Evolutionary conservation across 2,888 invertebrate species (phyloP), one percentile per base, ranked within the genome.

Genomic region (Kryphioiulus occultus): DNA sequence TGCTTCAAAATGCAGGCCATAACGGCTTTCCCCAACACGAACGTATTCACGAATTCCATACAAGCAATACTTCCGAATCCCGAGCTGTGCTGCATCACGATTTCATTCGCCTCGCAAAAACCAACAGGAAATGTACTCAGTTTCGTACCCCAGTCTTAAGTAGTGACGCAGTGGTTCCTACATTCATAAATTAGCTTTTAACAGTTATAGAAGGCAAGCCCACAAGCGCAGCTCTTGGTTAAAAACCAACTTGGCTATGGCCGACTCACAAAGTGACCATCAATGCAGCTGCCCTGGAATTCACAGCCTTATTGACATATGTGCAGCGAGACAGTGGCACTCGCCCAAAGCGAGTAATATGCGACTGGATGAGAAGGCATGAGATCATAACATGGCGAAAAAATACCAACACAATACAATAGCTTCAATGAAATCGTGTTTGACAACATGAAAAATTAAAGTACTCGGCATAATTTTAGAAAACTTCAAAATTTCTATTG

Each of bases 311-410:
- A 85, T 22, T 3, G 30, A 78, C 19, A 85, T 12, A 15, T 42
- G 85, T 84, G 84, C 84, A 84, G 35, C 84, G 22, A 42, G 85
- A 85, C 39, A 85, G 39, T 85, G 85, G 85, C 39, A 85, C 39
- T 78, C 30, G 30, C 78, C 15, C 0, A 15, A 15, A 78, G 78
- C 78, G 30, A 78, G 30, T 3, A 26, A 78, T 30, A 78, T 78
- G n/a, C 26, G 15, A 78, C 30, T 15, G 78, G 30, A 78, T 78
- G 30, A 78, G 30, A 17, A 30, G 78, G 78, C 30, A 30, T 78
- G 78, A 26, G 30, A 30, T 15, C 78, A 30, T 78, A 30, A 30
- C 12, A 17, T 78, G 78, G 78, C 78, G 78, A 78, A 78, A 78
- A 78, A 30, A 78, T 78, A 15, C 26, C 15, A 30, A 26, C 26